Conservation (phyloP, 2,113 vertebrate genomes). For the Delphinapterus leucas region DNA sequence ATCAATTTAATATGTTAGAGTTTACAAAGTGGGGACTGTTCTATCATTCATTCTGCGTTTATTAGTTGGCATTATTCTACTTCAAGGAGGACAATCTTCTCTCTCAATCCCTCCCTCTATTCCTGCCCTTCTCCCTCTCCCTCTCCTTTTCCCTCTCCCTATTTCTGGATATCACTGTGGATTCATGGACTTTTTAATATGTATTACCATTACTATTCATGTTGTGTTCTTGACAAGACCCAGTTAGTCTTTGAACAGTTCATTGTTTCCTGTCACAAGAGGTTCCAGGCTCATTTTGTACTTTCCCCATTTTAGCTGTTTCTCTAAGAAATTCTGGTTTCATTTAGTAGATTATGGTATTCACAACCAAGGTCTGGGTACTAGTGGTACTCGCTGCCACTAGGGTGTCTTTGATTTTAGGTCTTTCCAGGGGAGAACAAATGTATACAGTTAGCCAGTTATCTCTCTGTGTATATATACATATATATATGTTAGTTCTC, state of each 20-base stretch:
- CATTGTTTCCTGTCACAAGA: not conserved
- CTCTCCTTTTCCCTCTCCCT: not conserved
- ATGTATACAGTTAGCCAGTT: not conserved
- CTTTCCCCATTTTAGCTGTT: not conserved
- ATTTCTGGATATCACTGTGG: not conserved
- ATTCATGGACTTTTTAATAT: not conserved
- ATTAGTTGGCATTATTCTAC: not conserved
- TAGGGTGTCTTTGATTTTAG: not conserved
- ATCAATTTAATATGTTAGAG: not conserved
- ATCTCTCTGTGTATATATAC: not conserved
- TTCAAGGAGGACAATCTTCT: not conserved
- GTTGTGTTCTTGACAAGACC: not conserved
- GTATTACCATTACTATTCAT: not conserved
- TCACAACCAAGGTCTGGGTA: not conserved
- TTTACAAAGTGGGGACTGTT: not conserved
- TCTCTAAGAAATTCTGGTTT: not conserved
- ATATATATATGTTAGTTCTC: not conserved
- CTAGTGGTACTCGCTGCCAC: not conserved
- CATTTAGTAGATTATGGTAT: not conserved
- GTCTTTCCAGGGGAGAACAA: not conserved
- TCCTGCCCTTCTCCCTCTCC: not conserved
- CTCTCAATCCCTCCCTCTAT: not conserved
- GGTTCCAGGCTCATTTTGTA: not conserved
- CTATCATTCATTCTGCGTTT: not conserved
- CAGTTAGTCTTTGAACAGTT: not conserved